Conservation (phyloP, 2,797 vertebrate genomes). For the Halcyon leucocephala region DNA sequence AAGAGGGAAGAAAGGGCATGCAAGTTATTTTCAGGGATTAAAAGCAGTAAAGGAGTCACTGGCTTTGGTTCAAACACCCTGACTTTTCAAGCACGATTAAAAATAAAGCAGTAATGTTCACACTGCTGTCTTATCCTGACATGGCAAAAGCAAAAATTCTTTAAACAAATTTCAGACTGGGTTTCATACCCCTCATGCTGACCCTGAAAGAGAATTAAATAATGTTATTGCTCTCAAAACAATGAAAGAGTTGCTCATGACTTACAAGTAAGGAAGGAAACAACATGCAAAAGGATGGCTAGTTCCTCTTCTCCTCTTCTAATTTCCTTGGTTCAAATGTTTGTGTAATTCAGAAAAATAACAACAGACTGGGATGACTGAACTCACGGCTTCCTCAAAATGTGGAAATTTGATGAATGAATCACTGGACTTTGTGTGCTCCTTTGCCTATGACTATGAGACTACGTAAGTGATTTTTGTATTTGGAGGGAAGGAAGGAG, state of each 20-base stretch:
- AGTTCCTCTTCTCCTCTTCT: not conserved
- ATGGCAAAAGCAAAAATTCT: conserved; percentile 16
- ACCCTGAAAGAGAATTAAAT: not conserved
- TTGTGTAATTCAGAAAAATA: not conserved
- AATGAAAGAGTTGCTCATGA: not conserved
- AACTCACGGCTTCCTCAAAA: not conserved
- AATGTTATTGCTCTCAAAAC: not conserved
- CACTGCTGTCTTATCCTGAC: not conserved
- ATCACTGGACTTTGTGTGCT: not conserved
- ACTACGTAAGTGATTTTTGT: not conserved
- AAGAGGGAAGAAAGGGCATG: conserved; percentile 15
- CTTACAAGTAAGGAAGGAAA: not conserved
- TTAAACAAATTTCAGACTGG: not conserved
- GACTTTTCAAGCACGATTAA: conserved; percentile 39
- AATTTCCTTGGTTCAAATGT: not conserved
- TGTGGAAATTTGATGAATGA: conserved; percentile 10
- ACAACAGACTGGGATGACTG: not conserved
- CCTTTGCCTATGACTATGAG: not conserved
- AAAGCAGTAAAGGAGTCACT: conserved; percentile 32
- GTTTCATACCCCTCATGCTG: not conserved
- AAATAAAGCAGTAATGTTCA: conserved; percentile 35
- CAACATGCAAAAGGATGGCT: not conserved
- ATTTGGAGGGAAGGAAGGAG: not conserved
- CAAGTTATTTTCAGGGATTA: conserved; percentile 35
- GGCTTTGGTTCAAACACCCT: conserved; percentile 8